Evolutionary conservation across 2,888 invertebrate species (phyloP), one percentile per base, ranked within the genome.

Genomic region (Eristalis tenax): DNA sequence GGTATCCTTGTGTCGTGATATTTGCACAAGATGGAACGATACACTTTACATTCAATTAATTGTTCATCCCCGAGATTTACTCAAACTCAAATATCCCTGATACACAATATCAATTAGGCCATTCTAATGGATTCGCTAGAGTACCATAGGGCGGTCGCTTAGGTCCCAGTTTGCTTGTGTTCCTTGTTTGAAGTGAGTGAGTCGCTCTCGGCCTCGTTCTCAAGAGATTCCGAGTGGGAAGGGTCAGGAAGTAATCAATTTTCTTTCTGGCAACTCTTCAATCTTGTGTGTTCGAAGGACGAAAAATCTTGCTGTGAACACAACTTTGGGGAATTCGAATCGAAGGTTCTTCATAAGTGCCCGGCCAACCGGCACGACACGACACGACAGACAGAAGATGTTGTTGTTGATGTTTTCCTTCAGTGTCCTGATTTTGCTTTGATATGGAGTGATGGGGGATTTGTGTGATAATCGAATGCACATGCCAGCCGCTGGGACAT

Each of bases 201-300:
- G 15, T 73, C 10, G 4, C 1, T 63, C 11, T 57, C 23, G 26
- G 26, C 3, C 26, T 64, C 23, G 18, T 40, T 59, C 40, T 59
- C 23, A 28, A 43, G 32, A 23, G 59, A 18, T 8, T 64, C 11
- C 22, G 5, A 3, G 15, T n/a, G 5, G n/a, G 40, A 11, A 38
- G 59, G 64, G 56, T 70, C 40, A 71, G 56, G 64, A 81, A 73
- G 77, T 73, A 81, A 85, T 85, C 85, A 85, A 85, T 85, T 85
- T 77, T 61, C 69, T 56, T 77, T 32, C 32, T 56, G 61, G 40
- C 64, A 85, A 59, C 28, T 28, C 56, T 79, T 50, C 69, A 56
- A 40, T 78, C 38, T 65, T n/a, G n/a, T 18, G 18, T 40, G 35
- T 11, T 0, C 32, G 32, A n/a, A 26, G 61, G 57, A 59, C 2